Base-by-base conservation (phyloP, 2,113 vertebrate species). In the Ophthalmolycus amberensis region DNA sequence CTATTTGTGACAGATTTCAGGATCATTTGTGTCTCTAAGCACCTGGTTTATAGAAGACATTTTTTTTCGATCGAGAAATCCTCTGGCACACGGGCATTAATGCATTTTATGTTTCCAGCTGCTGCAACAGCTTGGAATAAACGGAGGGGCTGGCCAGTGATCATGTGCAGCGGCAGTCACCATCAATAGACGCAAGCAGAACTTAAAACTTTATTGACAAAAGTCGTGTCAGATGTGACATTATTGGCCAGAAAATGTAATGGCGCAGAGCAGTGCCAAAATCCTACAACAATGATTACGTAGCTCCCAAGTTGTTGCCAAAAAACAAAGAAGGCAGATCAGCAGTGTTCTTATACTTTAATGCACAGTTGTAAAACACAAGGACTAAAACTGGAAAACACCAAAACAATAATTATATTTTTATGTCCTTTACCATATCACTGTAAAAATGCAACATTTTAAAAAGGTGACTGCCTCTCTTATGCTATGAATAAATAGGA, bases 101-200 rank as follows among this genome's bases (percentile, higher is more conserved):
- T 68, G 74, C 81, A 25, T 77, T 90, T 85, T 75, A 87, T 83
- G 66, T 82, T 77, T 91, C 73, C 87, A 91, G 85, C 75, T 89
- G 89, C 85, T 85, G 44, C 78, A 76, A 77, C 87, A 92, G 91
- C 84, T 84, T 89, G 88, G 75, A 77, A 76, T 76, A 85, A 90
- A 90, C 76, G 78, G 75, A 80, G 60, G 58, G 75, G 82, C 70
- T 1, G 76, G 72, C 54, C 72, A 76, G 79, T 81, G 87, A 75
- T 85, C 64, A 77, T 60, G 80, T 69, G 52, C 75, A 71, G 67
- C 5, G 20, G 66, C 40, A 42, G 63, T 67, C 63, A 16, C 46
- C 9, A 15, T 73, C 77, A 56, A 64, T 11, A 56, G 14, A 86
- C 12, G 38, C 46, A 58, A 69, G 48, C 38, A 60, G 48, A 50